Evolutionary conservation across 1,140 invertebrate species (phyloP), one percentile per base, ranked within the genome.

Genomic region (Aphaenogaster floridana): DNA sequence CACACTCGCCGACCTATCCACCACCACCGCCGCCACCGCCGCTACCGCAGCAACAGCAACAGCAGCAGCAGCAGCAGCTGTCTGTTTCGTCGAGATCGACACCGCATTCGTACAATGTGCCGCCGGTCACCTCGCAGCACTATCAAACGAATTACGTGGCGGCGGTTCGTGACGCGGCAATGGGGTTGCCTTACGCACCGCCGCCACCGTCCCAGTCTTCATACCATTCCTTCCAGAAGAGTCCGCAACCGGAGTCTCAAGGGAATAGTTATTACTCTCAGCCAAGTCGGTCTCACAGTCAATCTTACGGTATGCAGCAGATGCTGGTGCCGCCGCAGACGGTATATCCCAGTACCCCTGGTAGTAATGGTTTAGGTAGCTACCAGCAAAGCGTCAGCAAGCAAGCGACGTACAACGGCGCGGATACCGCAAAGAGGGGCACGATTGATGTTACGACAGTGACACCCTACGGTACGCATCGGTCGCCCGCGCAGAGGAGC

Each of bases 161-260:
- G 94, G 42, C 59, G 61, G 42, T 59, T 76, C 72, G 72, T 76
- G 72, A 81, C 48, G 76, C 92, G 15, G 52, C 0, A 93, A 90
- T 85, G 72, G 52, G 52, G 36, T 76, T 76, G 54, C 91, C 93
- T 28, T 95, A 95, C 87, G 88, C 89, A 17, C 77, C 90, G 42
- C 85, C 91, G 28, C 77, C 93, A 39, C 92, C 91, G 34, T 72
- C 93, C n/a, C 93, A 94, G 87, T 92, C 94, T 91, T 94, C 93
- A 78, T 94, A 94, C 87, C 94, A 95, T 94, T 94, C 94, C 92
- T 94, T 92, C 88, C 94, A 94, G 48, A 95, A 95, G 71, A 92
- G 21, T 68, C 59, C 88, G 3, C 89, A 89, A 21, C 15, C 68
- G 50, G 86, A 89, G 21, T 42, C 90, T 3, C 92, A 93, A 2